Evolutionary conservation across 2,888 invertebrate genomes (phyloP).

Genomic region (Lasioglossum oenotherae): DNA sequence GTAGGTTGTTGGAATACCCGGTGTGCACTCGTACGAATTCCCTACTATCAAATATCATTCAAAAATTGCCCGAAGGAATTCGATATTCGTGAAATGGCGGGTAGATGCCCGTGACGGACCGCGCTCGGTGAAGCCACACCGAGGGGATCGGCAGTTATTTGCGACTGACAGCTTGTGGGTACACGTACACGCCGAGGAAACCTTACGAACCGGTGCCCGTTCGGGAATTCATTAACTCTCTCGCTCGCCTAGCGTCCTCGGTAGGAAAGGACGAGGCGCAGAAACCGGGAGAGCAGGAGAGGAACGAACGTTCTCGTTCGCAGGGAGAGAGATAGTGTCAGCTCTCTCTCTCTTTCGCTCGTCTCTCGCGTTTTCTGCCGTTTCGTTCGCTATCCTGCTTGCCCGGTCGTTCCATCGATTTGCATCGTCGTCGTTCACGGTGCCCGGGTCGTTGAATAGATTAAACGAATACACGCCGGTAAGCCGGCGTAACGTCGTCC

Average conservation of each 20-base stretch:
- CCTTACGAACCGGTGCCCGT: slow-evolving; percentile 49
- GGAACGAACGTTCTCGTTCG: slow-evolving; percentile 16
- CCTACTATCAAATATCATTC: slow-evolving; percentile 66
- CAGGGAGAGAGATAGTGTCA: neutral
- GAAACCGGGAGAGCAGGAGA: neutral
- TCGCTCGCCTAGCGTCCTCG: neutral
- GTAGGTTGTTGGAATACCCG: slow-evolving; percentile 27
- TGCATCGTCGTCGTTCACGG: slow-evolving; percentile 62
- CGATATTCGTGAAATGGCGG: slow-evolving; percentile 65
- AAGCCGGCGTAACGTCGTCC: slow-evolving; percentile 67
- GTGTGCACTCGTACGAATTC: slow-evolving; percentile 68
- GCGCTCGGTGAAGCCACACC: slow-evolving; percentile 60
- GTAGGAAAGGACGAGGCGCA: neutral
- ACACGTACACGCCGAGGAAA: slow-evolving; percentile 47
- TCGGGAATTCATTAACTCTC: slow-evolving; percentile 62
- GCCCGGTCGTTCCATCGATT: slow-evolving; percentile 16
- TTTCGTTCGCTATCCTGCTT: slow-evolving; percentile 1
- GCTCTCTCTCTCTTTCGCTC: neutral
- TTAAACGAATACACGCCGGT: slow-evolving; percentile 68
- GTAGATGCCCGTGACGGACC: slow-evolving; percentile 38
- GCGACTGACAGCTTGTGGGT: slow-evolving; percentile 56
- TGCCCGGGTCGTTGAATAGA: slow-evolving; percentile 65
- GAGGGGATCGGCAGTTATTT: slow-evolving; percentile 45
- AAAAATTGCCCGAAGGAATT: slow-evolving; percentile 70
- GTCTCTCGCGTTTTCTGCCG: slow-evolving; percentile 11